A percentile compares a stretch with the other conserved stretches of the same genome.
phyloP scores from a whole-genome alignment of 2,113 vertebrate species.

The Trachemys scripta region DNA sequence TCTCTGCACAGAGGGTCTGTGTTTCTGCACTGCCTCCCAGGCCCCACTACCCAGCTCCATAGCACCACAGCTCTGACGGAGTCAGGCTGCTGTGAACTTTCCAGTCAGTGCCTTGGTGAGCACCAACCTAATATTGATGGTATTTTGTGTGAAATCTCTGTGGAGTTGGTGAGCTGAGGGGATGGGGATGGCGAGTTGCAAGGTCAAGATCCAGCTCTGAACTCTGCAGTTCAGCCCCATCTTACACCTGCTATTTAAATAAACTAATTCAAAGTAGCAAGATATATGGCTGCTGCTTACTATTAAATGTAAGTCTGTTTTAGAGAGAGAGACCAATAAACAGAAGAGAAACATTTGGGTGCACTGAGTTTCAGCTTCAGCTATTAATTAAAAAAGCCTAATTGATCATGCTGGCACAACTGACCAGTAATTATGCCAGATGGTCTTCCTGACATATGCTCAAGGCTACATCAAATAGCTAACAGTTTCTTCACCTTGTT shows the following conservation, averaged over 20 bases:
- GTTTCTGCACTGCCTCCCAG: neutral
- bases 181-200: neutral
- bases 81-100: neutral
- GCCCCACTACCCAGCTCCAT: neutral
- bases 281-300: rapidly evolving
- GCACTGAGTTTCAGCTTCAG: neutral
- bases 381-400: neutral
- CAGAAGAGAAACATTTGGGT: neutral
- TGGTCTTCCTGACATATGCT: neutral
- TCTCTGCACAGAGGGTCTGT: neutral
- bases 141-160: neutral
- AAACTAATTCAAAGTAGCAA: rapidly evolving
- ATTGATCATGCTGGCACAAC: neutral
- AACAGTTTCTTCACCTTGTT: slow-evolving; percentile 19
- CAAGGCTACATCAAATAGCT: neutral
- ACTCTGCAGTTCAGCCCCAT: neutral
- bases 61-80: neutral
- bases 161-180: rapidly evolving
- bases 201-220: neutral
- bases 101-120: neutral
- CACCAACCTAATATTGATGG: neutral
- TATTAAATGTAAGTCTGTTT: rapidly evolving
- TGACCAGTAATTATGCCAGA: neutral
- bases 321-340: neutral
- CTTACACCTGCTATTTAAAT: rapidly evolving